Percentiles rank a stretch among this genome's conserved stretches.
These are phyloP conservation scores for Platerodrilus igneus DNA, from an alignment of 2,888 invertebrate genomes.

Conservation along the genomic window DNA sequence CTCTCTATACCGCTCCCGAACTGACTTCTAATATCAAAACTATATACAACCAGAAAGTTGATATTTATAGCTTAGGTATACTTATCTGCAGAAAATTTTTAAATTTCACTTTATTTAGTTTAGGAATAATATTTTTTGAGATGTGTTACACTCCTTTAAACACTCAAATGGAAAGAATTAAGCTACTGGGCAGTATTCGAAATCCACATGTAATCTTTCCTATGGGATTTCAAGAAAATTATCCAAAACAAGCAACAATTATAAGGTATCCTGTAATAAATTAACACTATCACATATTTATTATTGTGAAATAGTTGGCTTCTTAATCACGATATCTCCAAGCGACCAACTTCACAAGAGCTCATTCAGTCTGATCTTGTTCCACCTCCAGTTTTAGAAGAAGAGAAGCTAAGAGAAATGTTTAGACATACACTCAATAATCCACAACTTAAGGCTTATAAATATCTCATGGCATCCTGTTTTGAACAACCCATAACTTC, in stretches of 20 bases:
- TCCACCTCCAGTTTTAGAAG: constrained; percentile 82
- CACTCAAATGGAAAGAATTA: constrained; percentile 87
- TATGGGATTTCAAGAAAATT: constrained; percentile 56
- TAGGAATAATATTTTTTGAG: constrained; percentile 91
- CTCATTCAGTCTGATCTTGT: constrained; percentile 76
- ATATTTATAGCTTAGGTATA: constrained; percentile 62
- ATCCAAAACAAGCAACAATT: constrained; percentile 57
- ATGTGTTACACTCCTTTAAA: constrained; percentile 84
- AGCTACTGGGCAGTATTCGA: constrained; percentile 69
- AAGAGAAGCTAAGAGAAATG: constrained; percentile 77
- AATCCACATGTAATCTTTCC: constrained; percentile 68
- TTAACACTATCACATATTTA: too few species aligned
- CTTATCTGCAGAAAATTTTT: constrained; percentile 2
- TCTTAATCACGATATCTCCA: constrained; percentile 76
- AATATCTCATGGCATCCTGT: constrained; percentile 61
- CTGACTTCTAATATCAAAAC: constrained; percentile 67
- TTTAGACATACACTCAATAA: constrained; percentile 77
- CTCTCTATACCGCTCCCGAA: constrained; percentile 93
- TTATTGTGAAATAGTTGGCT: too few species aligned
- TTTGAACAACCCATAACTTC: constrained; percentile 50
- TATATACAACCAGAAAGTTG: constrained; percentile 82
- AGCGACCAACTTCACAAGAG: constrained; percentile 81
- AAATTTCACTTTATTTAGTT: background rate
- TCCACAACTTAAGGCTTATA: constrained; percentile 74
- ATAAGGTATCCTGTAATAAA: constrained; percentile 59